These are phyloP conservation scores for Mobula hypostoma DNA, from an alignment of 2,113 vertebrate species.

Conservation along the genomic window DNA sequence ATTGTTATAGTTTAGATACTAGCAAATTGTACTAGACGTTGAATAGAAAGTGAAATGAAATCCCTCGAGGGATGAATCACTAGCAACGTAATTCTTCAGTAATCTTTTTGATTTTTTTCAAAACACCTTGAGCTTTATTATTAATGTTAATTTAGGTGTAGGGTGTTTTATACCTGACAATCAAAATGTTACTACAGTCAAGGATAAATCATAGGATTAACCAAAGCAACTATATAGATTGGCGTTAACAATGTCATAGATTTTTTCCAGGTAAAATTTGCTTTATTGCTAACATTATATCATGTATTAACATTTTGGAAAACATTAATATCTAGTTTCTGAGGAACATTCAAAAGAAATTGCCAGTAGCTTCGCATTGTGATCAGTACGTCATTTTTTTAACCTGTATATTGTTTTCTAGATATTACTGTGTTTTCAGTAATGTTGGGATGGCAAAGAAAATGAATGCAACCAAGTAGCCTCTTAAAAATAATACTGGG, in stretches of 20 bases:
- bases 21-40: background rate
- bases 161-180: background rate
- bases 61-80: slow-evolving; percentile 17
- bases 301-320: slow-evolving; percentile 15
- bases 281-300: slow-evolving; percentile 5
- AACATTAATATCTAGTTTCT: background rate
- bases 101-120: background rate
- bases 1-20: background rate
- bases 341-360: background rate
- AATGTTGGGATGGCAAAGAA: background rate
- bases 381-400: background rate
- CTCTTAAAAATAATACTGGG: background rate
- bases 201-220: background rate
- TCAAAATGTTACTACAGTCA: slow-evolving; percentile 5
- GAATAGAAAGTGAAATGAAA: slow-evolving; percentile 16
- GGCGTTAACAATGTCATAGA: background rate
- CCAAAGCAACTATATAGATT: background rate
- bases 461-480: background rate
- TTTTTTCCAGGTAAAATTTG: background rate
- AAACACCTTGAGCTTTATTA: background rate
- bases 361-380: background rate
- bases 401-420: background rate
- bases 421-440: background rate
- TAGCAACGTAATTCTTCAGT: background rate
- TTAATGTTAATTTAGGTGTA: background rate